Percentiles rank a stretch among this genome's conserved stretches.
Conservation (phyloP, 2,113 vertebrate genomes). For the Lethenteron camtschaticum region DNA sequence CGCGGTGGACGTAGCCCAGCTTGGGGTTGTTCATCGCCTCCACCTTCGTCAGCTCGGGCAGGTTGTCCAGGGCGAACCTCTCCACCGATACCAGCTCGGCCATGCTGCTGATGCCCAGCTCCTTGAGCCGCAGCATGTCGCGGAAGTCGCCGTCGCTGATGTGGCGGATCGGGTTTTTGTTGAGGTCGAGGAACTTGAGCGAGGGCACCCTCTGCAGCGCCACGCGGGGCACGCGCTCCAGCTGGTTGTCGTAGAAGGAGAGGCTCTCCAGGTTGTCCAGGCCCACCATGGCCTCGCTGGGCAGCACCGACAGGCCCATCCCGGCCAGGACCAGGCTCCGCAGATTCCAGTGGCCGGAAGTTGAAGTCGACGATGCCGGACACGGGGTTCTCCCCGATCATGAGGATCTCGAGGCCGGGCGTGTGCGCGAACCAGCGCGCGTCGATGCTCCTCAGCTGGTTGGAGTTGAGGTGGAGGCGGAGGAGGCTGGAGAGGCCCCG, state of each 20-base stretch:
- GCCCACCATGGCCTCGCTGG: slow-evolving; percentile 77
- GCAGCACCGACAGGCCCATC: slow-evolving; percentile 85
- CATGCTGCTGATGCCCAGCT: slow-evolving; percentile 92
- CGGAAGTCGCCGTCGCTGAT: slow-evolving; percentile 83
- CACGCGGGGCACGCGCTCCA: slow-evolving; percentile 57
- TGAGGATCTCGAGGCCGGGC: slow-evolving; percentile 82
- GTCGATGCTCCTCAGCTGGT: slow-evolving; percentile 60
- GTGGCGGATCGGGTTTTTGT: slow-evolving; percentile 86
- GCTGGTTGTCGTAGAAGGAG: slow-evolving; percentile 85
- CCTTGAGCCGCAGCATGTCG: slow-evolving; percentile 76
- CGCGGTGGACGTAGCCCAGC: slow-evolving; percentile 59
- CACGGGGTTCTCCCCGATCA: slow-evolving; percentile 95
- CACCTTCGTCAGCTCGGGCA: slow-evolving; percentile 81
- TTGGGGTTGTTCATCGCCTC: slow-evolving; percentile 94
- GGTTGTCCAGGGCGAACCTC: slow-evolving; percentile 60
- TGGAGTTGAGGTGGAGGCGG: slow-evolving; percentile 85
- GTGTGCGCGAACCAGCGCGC: slow-evolving; percentile 87
- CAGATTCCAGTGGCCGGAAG: slow-evolving; percentile 66
- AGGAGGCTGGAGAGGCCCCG: slow-evolving; percentile 58
- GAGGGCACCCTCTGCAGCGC: slow-evolving; percentile 84
- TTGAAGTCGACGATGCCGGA: slow-evolving; percentile 78
- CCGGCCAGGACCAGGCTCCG: slow-evolving; percentile 79
- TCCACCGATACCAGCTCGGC: slow-evolving; percentile 73
- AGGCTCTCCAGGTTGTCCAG: slow-evolving; percentile 87
- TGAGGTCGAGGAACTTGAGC: slow-evolving; percentile 88